Conservation (phyloP, 2,113 vertebrate species). For the Pterocles orientalis region DNA sequence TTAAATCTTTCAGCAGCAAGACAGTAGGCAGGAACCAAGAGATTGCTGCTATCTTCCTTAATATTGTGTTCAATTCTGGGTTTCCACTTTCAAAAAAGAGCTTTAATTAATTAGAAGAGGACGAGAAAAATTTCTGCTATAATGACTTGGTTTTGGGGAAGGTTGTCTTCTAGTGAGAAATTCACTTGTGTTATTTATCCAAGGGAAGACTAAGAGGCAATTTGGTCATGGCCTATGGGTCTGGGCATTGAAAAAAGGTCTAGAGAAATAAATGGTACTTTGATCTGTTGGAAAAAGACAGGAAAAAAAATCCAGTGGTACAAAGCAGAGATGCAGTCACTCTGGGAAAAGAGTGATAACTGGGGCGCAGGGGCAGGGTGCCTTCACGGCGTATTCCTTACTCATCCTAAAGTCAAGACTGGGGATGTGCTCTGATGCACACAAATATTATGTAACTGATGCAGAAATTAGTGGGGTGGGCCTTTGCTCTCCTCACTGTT, state of each 20-base stretch:
- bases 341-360: background rate
- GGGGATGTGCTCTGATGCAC: background rate
- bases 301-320: background rate
- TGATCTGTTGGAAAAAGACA: background rate
- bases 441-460: background rate
- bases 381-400: background rate
- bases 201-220: conserved; percentile 41
- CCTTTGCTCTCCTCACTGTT: background rate
- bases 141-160: conserved; percentile 5
- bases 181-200: conserved; percentile 10
- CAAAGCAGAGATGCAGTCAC: background rate
- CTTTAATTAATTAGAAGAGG: conserved; percentile 44
- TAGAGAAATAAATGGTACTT: background rate
- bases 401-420: background rate
- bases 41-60: background rate
- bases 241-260: background rate
- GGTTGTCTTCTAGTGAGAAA: conserved; percentile 7
- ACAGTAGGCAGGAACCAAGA: background rate
- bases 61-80: background rate
- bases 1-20: background rate
- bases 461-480: background rate
- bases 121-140: conserved; percentile 1
- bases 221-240: background rate
- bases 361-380: too few species aligned
- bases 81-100: background rate